phyloP scores from a whole-genome alignment of 1,140 invertebrate genomes.

The Drosophila kikkawai region DNA sequence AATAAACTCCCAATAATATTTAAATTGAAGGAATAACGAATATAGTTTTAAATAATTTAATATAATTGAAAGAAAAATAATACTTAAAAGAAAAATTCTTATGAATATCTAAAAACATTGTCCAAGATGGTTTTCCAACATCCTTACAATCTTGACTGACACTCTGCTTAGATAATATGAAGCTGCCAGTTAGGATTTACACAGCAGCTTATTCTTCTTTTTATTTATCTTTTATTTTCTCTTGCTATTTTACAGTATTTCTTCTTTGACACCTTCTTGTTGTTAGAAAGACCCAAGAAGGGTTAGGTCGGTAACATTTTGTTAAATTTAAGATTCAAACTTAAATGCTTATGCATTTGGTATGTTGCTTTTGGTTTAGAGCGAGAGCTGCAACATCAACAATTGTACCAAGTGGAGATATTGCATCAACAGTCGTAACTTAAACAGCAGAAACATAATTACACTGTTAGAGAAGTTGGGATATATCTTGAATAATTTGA shows the following conservation, averaged over 20 bases:
- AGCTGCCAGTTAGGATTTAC: background rate
- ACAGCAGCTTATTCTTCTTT: background rate
- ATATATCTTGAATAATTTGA: background rate
- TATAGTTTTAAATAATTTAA: background rate
- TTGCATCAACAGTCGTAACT: constrained; percentile 4
- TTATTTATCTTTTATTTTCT: background rate
- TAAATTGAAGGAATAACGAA: no score
- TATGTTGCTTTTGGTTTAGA: constrained; percentile 31
- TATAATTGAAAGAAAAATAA: background rate
- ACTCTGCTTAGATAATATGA: background rate
- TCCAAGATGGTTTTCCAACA: background rate
- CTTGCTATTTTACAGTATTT: background rate
- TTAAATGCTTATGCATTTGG: constrained; percentile 43
- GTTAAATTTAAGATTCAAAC: constrained; percentile 10
- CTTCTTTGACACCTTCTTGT: constrained; percentile 5
- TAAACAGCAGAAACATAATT: background rate
- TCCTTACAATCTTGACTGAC: background rate
- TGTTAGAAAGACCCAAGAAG: background rate
- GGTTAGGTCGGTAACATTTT: constrained; percentile 18
- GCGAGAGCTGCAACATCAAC: background rate
- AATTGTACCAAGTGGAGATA: background rate
- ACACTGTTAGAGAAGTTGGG: background rate
- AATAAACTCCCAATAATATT: background rate
- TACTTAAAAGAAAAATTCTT: background rate
- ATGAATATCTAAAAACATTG: background rate